Percentiles rank a stretch among this genome's conserved stretches.
Evolutionary conservation across 2,888 invertebrate species (phyloP).

Genomic region (Ommatoiulus sabulosus): DNA sequence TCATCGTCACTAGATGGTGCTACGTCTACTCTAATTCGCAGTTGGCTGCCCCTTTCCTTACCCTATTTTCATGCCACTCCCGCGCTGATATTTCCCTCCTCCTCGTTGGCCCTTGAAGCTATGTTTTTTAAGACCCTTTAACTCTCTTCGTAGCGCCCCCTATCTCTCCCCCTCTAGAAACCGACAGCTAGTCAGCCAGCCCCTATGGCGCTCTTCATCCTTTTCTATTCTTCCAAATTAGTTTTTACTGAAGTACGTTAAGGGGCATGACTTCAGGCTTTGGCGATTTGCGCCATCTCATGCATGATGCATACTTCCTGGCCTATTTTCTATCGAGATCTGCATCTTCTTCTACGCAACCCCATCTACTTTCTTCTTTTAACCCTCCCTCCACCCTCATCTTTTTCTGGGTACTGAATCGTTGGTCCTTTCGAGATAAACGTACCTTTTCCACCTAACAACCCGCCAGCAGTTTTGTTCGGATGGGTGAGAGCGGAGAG

Average conservation of each 20-base stretch:
- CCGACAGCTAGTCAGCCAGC: not conserved
- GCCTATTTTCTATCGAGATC: slow-evolving; percentile 39
- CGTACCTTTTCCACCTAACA: slow-evolving; percentile 34
- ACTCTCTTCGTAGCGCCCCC: not conserved
- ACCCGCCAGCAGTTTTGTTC: slow-evolving; percentile 1
- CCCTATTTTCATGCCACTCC: not conserved
- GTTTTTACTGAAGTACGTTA: slow-evolving; percentile 43
- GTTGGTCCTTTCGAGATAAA: slow-evolving; percentile 43
- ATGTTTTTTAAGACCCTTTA: not conserved
- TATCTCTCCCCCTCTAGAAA: not conserved
- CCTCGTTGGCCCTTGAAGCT: not conserved
- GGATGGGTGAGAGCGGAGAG: not conserved
- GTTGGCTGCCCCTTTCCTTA: not conserved
- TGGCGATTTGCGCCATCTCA: slow-evolving; percentile 50
- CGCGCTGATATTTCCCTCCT: not conserved
- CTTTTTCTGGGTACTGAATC: slow-evolving; percentile 5
- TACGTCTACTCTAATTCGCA: not conserved
- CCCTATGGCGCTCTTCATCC: slow-evolving; percentile 40
- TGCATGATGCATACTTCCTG: slow-evolving; percentile 52
- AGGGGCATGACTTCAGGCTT: slow-evolving; percentile 42
- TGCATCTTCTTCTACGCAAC: slow-evolving; percentile 13
- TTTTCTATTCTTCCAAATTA: slow-evolving; percentile 43
- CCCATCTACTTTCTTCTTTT: not conserved
- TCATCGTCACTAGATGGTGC: not conserved
- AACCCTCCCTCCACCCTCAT: not conserved